Base-by-base conservation (phyloP, 2,113 vertebrate species). In the Pantherophis guttatus region DNA sequence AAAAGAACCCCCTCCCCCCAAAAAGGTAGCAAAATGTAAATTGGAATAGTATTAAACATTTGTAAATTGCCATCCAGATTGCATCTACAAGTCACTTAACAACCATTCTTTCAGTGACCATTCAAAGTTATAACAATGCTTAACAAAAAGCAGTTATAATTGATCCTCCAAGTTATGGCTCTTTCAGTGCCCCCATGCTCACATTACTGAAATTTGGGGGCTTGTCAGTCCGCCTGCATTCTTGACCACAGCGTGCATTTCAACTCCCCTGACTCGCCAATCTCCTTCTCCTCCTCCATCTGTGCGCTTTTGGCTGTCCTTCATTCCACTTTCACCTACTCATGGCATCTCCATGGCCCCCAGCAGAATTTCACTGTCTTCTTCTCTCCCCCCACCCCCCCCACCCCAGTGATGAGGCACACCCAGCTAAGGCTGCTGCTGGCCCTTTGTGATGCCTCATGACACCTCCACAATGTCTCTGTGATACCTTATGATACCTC, bases 321-420 rank as follows among this genome's bases (percentile, higher is more conserved):
- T 33, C 33, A 19, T 8, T 81, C 70, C n/a, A 19, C 70, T 39
- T 15, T 15, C 6, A 39, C 15, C 70, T 81, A 19, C 15, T 19
- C n/a, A 17, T 81, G 33, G n/a, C 70, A 75, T 13, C 26, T 26
- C 62, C 29, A 65, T 70, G 62, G 11, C n/a, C n/a, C 70, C 2
- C n/a, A 3, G 70, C n/a, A 81, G n/a, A 81, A 33, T 7, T 81
- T 81, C 15, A 39, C n/a, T 33, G 6, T 81, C 7, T 81, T 81
- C 70, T 81, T 39, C n/a, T n/a, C n/a, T n/a, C n/a, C n/a, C n/a
- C 7, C 7, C 7, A 0, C 33, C 0, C 12, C 0, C n/a, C 1
- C 2, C 33, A 1, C 6, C 17, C 58, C 8, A 26, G 24, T 39
- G 33, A 19, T 81, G 33, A 81, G 33, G 33, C 33, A 39, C 2